phyloP scores from a whole-genome alignment of 2,797 vertebrate genomes.

The Cottoperca gobio region DNA sequence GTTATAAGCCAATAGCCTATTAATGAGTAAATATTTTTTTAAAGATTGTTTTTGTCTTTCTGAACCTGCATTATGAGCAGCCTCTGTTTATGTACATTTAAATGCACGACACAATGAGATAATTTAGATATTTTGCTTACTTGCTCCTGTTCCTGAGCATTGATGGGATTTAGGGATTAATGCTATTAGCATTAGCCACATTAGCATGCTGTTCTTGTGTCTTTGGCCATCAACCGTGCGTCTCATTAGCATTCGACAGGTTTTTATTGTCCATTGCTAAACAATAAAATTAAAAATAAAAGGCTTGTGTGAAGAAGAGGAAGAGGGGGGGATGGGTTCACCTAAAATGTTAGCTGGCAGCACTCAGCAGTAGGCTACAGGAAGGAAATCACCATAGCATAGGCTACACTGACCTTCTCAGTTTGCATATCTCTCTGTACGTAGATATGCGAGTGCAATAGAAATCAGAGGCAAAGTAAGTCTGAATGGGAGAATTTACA shows the following conservation, averaged over 20 bases:
- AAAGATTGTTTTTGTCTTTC: neutral
- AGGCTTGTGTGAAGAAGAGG: neutral
- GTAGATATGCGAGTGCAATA: constrained; percentile 2
- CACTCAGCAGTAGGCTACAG: neutral
- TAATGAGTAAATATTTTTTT: neutral
- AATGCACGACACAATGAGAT: neutral
- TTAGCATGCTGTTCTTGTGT: constrained; percentile 11
- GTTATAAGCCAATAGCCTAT: neutral
- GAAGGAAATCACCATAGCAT: constrained; percentile 1
- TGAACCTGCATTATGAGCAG: neutral
- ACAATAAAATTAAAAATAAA: constrained; percentile 1
- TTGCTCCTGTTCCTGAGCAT: neutral
- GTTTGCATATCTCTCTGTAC: constrained; percentile 24
- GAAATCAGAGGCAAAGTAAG: constrained; percentile 34
- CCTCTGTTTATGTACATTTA: neutral
- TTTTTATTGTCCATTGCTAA: neutral
- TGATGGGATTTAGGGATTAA: neutral
- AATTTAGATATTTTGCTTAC: neutral
- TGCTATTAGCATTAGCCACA: neutral
- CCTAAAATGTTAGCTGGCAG: constrained; percentile 24
- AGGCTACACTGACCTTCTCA: constrained; percentile 20
- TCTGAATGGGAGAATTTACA: constrained; percentile 13
- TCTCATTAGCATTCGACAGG: neutral
- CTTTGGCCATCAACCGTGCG: neutral
- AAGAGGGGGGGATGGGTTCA: neutral